phyloP scores from a whole-genome alignment of 2,113 vertebrate genomes.

The Sapayoa aenigma region DNA sequence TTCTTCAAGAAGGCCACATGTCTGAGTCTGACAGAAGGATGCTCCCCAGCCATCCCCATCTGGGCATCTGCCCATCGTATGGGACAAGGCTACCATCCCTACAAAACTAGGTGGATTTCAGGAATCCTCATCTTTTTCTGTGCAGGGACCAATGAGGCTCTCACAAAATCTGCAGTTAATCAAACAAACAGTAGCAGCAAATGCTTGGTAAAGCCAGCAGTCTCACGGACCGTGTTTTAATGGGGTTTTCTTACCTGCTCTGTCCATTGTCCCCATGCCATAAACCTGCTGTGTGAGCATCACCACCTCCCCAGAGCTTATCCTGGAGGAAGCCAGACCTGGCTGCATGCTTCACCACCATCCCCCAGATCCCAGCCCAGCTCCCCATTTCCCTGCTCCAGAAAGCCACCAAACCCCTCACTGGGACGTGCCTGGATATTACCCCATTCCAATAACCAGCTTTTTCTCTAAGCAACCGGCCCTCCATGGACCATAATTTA shows the following conservation, averaged over 20 bases:
- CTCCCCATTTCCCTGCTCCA: accelerated
- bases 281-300: accelerated
- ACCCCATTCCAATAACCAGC: neutral
- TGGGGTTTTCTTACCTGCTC: neutral
- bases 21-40: accelerated
- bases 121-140: neutral
- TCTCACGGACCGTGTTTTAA: neutral
- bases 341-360: accelerated
- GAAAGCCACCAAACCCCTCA: neutral
- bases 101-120: neutral
- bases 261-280: accelerated
- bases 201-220: neutral
- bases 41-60: neutral
- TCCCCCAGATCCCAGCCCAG: neutral
- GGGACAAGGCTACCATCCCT: neutral
- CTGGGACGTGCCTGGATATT: accelerated
- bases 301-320: neutral
- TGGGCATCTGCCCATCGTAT: neutral
- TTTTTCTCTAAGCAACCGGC: neutral
- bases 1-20: neutral
- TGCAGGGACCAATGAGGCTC: neutral
- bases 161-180: neutral
- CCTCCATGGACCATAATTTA: neutral
- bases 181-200: neutral
- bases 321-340: accelerated